phyloP scores from a whole-genome alignment of 92 coral and sea anemone species.

The Zoanthus solanderi region DNA sequence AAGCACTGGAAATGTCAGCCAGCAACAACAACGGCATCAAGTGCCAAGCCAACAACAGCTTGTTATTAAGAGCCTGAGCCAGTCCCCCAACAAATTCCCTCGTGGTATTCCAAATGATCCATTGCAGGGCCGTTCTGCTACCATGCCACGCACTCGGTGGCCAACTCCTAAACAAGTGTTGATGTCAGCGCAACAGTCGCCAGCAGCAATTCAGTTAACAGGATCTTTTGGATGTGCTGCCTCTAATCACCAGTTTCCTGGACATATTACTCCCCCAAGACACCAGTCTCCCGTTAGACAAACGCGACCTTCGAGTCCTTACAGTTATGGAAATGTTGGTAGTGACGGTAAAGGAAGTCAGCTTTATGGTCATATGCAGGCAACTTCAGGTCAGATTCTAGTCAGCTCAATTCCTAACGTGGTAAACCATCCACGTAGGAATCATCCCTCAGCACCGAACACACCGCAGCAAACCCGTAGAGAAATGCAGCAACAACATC shows the following conservation, averaged over 20 bases:
- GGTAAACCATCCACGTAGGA: background rate
- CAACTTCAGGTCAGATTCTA: background rate
- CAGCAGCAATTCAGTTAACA: background rate
- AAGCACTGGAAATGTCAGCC: conserved; percentile 24
- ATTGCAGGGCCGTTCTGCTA: conserved; percentile 3
- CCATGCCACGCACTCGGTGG: conserved; percentile 44
- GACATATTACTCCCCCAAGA: conserved; percentile 12
- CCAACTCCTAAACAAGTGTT: conserved; percentile 35
- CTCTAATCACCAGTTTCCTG: conserved; percentile 6
- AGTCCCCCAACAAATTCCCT: conserved; percentile 13
- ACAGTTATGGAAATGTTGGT: conserved; percentile 19
- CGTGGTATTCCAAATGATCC: background rate
- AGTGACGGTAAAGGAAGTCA: conserved; percentile 7
- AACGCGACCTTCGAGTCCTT: conserved; percentile 32
- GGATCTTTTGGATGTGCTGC: background rate
- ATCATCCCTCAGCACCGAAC: conserved; percentile 22
- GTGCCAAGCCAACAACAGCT: conserved; percentile 24
- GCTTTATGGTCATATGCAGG: background rate
- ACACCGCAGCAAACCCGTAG: conserved; percentile 32
- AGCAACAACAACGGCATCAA: background rate
- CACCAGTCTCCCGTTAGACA: conserved; percentile 34
- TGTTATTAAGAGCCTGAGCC: conserved; percentile 1
- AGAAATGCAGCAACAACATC: conserved; percentile 4
- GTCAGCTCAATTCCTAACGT: conserved; percentile 2
- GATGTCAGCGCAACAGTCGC: background rate